Conservation (phyloP, 2,888 invertebrate genomes). For the Euspilapteryx auroguttella region DNA sequence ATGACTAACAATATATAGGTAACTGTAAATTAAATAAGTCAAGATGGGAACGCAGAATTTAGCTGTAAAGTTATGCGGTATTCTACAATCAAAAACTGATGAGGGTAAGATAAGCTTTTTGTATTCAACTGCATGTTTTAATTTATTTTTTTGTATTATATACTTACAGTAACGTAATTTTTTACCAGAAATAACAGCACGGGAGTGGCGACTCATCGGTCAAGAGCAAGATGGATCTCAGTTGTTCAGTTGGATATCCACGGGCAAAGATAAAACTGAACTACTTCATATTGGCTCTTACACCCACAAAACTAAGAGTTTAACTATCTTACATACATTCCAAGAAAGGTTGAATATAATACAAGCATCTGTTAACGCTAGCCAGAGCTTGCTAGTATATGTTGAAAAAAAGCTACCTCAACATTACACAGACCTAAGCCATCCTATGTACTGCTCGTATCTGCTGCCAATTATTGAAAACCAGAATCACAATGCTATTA, state of each 20-base stretch:
- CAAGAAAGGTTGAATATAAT: constrained; percentile 67
- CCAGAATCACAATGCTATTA: constrained; percentile 25
- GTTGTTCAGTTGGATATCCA: constrained; percentile 68
- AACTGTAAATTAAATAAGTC: too few species aligned
- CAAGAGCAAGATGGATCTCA: constrained; percentile 79
- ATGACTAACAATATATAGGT: too few species aligned
- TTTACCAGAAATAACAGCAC: constrained; percentile 61
- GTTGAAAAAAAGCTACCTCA: constrained; percentile 60
- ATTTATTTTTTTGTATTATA: constrained; percentile 9
- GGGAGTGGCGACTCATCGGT: constrained; percentile 79
- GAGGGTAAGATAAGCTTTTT: constrained; percentile 38
- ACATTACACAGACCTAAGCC: constrained; percentile 22
- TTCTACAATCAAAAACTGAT: constrained; percentile 46
- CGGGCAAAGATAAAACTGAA: constrained; percentile 19
- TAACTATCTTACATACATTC: constrained; percentile 66
- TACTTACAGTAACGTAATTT: neutral
- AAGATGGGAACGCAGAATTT: constrained; percentile 53
- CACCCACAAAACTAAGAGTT: constrained; percentile 58
- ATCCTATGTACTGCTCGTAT: constrained; percentile 64
- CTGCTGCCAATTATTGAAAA: constrained; percentile 61
- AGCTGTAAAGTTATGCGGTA: constrained; percentile 60
- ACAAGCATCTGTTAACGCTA: constrained; percentile 77
- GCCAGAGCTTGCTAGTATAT: constrained; percentile 67
- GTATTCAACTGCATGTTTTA: constrained; percentile 5
- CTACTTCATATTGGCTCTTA: constrained; percentile 63